Base-by-base conservation (phyloP, 2,797 vertebrate species). In the Tolypeutes matacus region DNA sequence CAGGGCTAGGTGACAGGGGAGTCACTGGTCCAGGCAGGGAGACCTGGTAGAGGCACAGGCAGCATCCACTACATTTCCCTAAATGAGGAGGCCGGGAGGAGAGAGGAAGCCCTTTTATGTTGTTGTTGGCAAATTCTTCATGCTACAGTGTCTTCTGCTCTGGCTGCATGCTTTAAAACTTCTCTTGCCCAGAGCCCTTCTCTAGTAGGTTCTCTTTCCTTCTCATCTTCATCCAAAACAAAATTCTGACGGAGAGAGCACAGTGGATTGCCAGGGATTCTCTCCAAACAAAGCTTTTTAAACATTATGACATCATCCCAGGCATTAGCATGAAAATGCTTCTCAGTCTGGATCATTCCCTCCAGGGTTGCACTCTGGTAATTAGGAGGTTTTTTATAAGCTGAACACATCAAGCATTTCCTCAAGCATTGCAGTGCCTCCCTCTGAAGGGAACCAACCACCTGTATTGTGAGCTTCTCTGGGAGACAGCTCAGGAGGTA, bases 291-390 rank as follows among this genome's bases (percentile, higher is more conserved):
- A 36, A 75, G 69, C 69, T 20, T 12, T 25, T 81, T 60, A 72
- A 94, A 39, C 49, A 49, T 60, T 76, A 34, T 93, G 91, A 84
- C 49, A 53, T 96, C 91, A 95, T 64, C 76, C 62, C 34, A 84
- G 53, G 39, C 75, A 80, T 89, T 83, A 84, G 58, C 89, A 70
- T 62, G 70, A 84, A 81, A 70, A 77, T 29, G 49, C 29, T 72
- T 17, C 2, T 23, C 70, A 72, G 93, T 29, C 58, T 73, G 53
- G 51, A 11, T 46, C 49, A 0, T 49, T 81, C 51, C 49, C 31
- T 73, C 60, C 21, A 76, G 27, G 58, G 21, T 18, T 84, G 29
- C 42, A 34, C 1, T 0, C 10, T 62, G 36, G 46, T 86, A 95
- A 81, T 69, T n/a, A 64, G 53, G 14, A 67, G 34, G 34, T 42